Percentiles rank a stretch among this genome's conserved stretches.
Evolutionary conservation across 2,797 vertebrate genomes (phyloP).

Genomic region (Hyperoplus lanceolatus): DNA sequence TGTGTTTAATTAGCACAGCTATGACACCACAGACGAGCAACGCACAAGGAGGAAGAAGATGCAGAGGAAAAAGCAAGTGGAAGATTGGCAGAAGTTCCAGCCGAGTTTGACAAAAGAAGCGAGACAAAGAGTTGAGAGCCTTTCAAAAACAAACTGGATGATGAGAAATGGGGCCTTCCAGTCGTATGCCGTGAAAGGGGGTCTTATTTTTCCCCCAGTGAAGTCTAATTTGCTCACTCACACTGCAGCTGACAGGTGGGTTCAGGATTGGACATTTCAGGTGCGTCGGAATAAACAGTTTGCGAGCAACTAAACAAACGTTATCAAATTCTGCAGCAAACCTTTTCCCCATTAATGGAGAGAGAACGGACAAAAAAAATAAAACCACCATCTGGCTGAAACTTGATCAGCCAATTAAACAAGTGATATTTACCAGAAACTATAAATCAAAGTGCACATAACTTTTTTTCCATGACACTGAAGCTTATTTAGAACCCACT

Average conservation of each 20-base stretch:
- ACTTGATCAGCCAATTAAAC: constrained; percentile 75
- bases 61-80: neutral
- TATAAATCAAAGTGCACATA: constrained; percentile 47
- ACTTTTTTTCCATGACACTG: constrained; percentile 55
- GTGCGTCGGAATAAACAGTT: neutral
- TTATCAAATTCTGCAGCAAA: constrained; percentile 29
- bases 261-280: constrained; percentile 19
- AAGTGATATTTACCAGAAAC: constrained; percentile 55
- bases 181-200: constrained; percentile 5
- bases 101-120: constrained; percentile 42
- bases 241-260: constrained; percentile 68
- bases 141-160: constrained; percentile 19
- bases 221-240: constrained; percentile 36
- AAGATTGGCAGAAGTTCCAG: constrained; percentile 40
- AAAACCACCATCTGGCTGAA: constrained; percentile 65
- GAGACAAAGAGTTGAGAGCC: constrained; percentile 20
- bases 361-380: constrained; percentile 34
- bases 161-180: constrained; percentile 12
- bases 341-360: constrained; percentile 51
- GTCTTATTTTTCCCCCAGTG: constrained; percentile 1
- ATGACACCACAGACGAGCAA: constrained; percentile 46
- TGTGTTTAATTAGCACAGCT: constrained; percentile 72
- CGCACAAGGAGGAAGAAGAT: constrained; percentile 44
- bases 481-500: constrained; percentile 70
- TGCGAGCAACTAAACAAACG: constrained; percentile 18